Evolutionary conservation across 2,797 vertebrate genomes (phyloP).

Genomic region (Oophaga sylvatica): DNA sequence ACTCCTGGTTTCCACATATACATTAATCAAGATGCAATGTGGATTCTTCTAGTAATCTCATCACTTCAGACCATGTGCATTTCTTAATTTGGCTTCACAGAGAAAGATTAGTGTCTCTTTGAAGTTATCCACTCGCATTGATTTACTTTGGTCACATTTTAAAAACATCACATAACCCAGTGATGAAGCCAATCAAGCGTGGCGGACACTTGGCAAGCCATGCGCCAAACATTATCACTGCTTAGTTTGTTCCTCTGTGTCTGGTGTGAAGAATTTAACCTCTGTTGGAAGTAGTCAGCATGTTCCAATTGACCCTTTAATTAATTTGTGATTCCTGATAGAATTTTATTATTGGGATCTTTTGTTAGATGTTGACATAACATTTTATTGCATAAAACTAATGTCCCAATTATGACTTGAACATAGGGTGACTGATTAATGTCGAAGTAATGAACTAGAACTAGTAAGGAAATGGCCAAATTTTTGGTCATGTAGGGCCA

Average conservation of each 20-base stretch:
- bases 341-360: background rate
- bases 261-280: background rate
- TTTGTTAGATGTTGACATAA: background rate
- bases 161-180: background rate
- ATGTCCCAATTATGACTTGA: background rate
- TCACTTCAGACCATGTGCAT: background rate
- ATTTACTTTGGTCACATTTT: slow-evolving; percentile 25
- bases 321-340: background rate
- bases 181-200: slow-evolving; percentile 18
- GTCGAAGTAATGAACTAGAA: slow-evolving; percentile 12
- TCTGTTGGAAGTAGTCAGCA: background rate
- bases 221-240: slow-evolving; percentile 38
- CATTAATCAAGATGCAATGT: background rate
- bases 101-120: background rate
- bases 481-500: background rate
- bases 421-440: too few species aligned
- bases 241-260: slow-evolving; percentile 12
- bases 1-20: too few species aligned
- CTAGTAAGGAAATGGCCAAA: background rate
- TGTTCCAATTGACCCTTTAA: background rate
- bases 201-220: slow-evolving; percentile 29
- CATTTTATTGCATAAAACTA: background rate
- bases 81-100: background rate
- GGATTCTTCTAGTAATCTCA: background rate
- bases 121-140: background rate